Evolutionary conservation across 35 echinoderm and acorn worm genomes (phyloP).

Genomic region (Ophioderma brevispina): DNA sequence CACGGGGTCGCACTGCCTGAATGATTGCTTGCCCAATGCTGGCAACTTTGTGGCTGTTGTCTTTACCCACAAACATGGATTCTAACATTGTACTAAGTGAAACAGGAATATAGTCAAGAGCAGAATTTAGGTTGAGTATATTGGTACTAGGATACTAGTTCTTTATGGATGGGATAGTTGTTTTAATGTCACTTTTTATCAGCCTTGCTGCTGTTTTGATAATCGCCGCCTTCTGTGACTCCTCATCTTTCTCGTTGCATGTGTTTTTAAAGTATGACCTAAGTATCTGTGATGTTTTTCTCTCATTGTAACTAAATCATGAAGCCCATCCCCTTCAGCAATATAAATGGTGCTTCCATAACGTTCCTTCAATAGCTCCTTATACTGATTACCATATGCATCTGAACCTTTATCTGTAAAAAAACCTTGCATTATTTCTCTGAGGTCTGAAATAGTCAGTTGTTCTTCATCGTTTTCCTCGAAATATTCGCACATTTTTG

Average conservation of each 20-base stretch:
- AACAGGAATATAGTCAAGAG: constrained; percentile 38
- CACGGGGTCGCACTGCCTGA: constrained; percentile 44
- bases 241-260: constrained; percentile 21
- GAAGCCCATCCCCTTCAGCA: constrained; percentile 44
- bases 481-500: constrained; percentile 55
- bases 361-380: constrained; percentile 46
- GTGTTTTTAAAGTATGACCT: constrained; percentile 29
- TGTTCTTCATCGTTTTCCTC: constrained; percentile 66
- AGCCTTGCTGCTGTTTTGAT: constrained; percentile 75
- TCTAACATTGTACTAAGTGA: constrained; percentile 43
- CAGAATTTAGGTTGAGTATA: constrained; percentile 60
- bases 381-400: constrained; percentile 60
- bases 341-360: constrained; percentile 58
- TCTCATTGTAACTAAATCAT: constrained; percentile 70
- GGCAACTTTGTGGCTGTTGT: constrained; percentile 61
- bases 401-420: constrained; percentile 35
- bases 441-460: constrained; percentile 59
- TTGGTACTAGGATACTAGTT: constrained; percentile 56
- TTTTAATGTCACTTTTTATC: constrained; percentile 80
- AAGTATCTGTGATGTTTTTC: constrained; percentile 41
- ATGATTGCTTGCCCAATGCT: constrained; percentile 65
- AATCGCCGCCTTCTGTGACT: constrained; percentile 44
- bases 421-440: constrained; percentile 57
- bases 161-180: constrained; percentile 48
- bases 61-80: constrained; percentile 57